Conservation (phyloP, 2,797 vertebrate genomes). For the Gila robusta region DNA sequence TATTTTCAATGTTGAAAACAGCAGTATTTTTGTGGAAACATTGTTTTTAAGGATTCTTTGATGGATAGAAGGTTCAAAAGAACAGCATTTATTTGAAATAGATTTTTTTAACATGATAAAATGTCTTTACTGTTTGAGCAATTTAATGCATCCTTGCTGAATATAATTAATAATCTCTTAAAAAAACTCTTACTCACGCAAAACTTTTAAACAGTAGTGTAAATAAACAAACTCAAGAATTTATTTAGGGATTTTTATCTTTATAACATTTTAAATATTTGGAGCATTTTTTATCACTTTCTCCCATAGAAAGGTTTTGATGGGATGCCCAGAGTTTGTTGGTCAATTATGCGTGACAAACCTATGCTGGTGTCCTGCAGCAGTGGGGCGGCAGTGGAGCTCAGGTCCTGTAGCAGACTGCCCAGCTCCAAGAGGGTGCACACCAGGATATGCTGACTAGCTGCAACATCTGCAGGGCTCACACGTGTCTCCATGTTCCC, state of each 20-base stretch:
- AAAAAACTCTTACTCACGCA: neutral
- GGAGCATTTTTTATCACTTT: neutral
- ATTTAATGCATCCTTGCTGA: neutral
- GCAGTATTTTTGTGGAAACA: too few species aligned
- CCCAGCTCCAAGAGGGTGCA: constrained; percentile 91
- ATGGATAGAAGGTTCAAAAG: too few species aligned
- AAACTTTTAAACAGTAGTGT: neutral
- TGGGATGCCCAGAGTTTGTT: constrained; percentile 1
- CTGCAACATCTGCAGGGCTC: constrained; percentile 76
- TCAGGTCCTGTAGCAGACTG: constrained; percentile 82
- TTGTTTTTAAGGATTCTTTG: too few species aligned
- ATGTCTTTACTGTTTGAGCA: too few species aligned
- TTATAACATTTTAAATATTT: neutral
- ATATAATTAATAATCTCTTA: neutral
- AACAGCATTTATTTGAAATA: too few species aligned
- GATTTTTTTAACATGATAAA: too few species aligned
- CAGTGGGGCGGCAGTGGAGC: constrained; percentile 86
- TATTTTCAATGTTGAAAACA: too few species aligned
- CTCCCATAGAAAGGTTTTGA: neutral
- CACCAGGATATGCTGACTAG: constrained; percentile 85
- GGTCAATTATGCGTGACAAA: constrained; percentile 62
- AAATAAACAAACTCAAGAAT: neutral
- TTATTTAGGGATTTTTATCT: neutral
- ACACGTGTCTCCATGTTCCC: constrained; percentile 83
- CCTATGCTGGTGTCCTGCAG: constrained; percentile 87